A percentile compares a stretch with the other conserved stretches of the same genome.
These are phyloP conservation scores for Ligdia adustata DNA, from an alignment of 2,888 invertebrate species.

Conservation along the genomic window DNA sequence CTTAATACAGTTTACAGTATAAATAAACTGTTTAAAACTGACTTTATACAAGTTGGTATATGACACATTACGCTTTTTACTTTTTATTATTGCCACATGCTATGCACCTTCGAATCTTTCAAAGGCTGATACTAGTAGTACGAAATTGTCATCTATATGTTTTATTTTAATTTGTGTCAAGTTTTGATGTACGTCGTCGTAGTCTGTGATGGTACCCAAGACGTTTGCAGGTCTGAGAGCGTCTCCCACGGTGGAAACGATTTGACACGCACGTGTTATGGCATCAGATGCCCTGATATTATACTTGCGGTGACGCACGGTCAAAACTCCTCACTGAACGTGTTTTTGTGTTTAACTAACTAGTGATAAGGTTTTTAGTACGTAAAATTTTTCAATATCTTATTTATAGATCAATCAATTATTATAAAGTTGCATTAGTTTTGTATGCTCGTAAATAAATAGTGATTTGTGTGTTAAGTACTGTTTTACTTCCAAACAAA, in stretches of 20 bases:
- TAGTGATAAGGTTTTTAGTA: too few species aligned
- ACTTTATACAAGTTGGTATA: constrained; percentile 7
- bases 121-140: background rate
- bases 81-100: constrained; percentile 12
- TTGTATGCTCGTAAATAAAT: too few species aligned
- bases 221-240: constrained; percentile 45
- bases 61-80: constrained; percentile 7
- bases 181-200: constrained; percentile 13
- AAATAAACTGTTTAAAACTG: constrained; percentile 12
- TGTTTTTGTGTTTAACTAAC: constrained; percentile 76
- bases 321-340: constrained; percentile 64
- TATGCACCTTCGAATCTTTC: background rate
- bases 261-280: constrained; percentile 79
- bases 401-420: too few species aligned
- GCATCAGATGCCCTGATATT: constrained; percentile 77
- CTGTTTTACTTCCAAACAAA: too few species aligned
- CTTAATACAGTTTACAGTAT: constrained; percentile 22
- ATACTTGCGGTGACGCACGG: constrained; percentile 65
- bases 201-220: constrained; percentile 38
- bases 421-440: too few species aligned
- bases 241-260: constrained; percentile 80
- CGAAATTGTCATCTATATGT: background rate
- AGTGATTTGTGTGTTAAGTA: too few species aligned
- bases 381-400: too few species aligned
- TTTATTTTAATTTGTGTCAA: constrained; percentile 1